Evolutionary conservation across 2,888 invertebrate species (phyloP).

Genomic region (Nematopogon swammerdamellus): DNA sequence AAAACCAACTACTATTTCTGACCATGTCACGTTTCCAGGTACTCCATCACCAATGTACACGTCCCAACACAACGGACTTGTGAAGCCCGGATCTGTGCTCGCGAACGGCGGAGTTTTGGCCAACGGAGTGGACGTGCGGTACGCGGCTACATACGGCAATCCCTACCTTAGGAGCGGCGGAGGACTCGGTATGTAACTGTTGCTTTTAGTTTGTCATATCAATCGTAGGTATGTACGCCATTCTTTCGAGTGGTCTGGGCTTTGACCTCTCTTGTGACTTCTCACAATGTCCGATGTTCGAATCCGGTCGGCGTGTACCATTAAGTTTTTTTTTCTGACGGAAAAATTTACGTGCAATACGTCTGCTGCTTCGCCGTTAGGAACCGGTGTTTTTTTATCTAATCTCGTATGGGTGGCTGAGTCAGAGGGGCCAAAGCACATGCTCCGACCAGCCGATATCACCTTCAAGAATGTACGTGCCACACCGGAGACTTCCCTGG

Average conservation of each 20-base stretch:
- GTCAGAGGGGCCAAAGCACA: too few species aligned
- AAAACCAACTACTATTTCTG: too few species aligned
- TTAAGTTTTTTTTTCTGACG: too few species aligned
- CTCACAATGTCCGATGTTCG: too few species aligned
- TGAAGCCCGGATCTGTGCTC: not conserved
- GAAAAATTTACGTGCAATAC: too few species aligned
- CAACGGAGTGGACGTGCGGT: conserved; percentile 72
- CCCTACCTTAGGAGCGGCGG: conserved; percentile 76
- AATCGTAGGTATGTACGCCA: conserved; percentile 2
- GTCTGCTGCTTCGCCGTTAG: too few species aligned
- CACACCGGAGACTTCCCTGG: too few species aligned
- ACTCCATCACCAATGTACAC: not conserved
- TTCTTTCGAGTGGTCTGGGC: conserved; percentile 10
- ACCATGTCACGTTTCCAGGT: not conserved
- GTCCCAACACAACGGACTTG: not conserved
- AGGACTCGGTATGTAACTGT: conserved; percentile 40
- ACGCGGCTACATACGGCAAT: conserved; percentile 87
- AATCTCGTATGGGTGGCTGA: too few species aligned
- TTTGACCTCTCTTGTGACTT: conserved; percentile 4
- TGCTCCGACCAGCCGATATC: too few species aligned
- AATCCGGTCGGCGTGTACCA: too few species aligned
- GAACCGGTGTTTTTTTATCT: too few species aligned
- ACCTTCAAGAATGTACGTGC: too few species aligned
- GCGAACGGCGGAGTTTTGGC: conserved; percentile 41
- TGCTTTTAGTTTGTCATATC: not conserved